Conservation (phyloP, 2,888 invertebrate species). For the Tineola bisselliella region DNA sequence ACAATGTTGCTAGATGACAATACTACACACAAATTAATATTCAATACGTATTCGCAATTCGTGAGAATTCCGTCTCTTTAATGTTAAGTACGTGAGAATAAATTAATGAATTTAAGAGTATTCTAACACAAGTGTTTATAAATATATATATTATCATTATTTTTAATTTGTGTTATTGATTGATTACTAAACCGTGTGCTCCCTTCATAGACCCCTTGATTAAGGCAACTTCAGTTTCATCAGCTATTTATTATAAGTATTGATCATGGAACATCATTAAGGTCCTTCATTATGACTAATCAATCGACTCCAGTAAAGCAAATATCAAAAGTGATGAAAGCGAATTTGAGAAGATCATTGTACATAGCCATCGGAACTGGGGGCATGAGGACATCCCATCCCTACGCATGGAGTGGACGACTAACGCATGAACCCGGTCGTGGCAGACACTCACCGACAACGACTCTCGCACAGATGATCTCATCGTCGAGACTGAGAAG, state of each 20-base stretch:
- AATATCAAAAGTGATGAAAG: not conserved
- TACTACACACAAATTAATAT: not conserved
- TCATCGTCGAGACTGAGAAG: conserved; percentile 88
- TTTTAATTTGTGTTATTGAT: conserved; percentile 57
- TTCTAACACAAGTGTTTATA: conserved; percentile 70
- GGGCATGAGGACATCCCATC: not conserved
- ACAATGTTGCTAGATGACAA: not conserved
- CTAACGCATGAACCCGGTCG: conserved; percentile 19
- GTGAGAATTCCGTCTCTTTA: conserved; percentile 49
- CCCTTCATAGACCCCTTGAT: conserved; percentile 24
- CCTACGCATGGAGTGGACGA: conserved; percentile 4
- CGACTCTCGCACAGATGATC: conserved; percentile 75
- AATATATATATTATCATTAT: conserved; percentile 69
- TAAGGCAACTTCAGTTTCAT: conserved; percentile 45
- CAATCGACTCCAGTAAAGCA: not conserved
- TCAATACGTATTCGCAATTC: conserved; percentile 17
- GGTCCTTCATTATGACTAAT: conserved; percentile 23
- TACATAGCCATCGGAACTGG: conserved; percentile 23
- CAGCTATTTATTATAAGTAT: conserved; percentile 49
- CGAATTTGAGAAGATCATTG: conserved; percentile 18
- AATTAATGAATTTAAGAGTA: conserved; percentile 67
- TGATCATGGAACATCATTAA: conserved; percentile 14
- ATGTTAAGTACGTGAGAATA: conserved; percentile 64
- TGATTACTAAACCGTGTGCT: conserved; percentile 52
- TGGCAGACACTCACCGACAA: conserved; percentile 24